phyloP scores from a whole-genome alignment of 2,888 invertebrate genomes.

The Rhamnusium bicolor region DNA sequence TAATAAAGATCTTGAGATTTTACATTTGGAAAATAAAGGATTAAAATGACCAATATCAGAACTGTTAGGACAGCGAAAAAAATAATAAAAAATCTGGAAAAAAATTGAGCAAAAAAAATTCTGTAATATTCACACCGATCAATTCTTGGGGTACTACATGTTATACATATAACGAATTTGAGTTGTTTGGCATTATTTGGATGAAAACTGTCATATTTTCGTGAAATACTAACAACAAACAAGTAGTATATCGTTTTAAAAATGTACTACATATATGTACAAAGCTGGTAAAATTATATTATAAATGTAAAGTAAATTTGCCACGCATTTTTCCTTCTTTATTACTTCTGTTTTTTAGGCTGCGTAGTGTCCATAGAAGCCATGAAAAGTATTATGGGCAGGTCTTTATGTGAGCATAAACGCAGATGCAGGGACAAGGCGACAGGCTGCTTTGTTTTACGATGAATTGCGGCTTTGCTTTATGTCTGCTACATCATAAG shows the following conservation, averaged over 20 bases:
- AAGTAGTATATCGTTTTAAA: not conserved
- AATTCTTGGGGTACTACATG: too few species aligned
- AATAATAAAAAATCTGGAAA: too few species aligned
- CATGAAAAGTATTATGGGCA: constrained; percentile 27
- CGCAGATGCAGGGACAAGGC: constrained; percentile 38
- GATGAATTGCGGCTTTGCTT: constrained; percentile 47
- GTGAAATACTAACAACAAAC: too few species aligned
- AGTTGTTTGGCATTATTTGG: too few species aligned
- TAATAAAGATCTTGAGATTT: too few species aligned
- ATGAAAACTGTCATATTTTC: too few species aligned
- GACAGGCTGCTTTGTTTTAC: constrained; percentile 46
- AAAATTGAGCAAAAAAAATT: too few species aligned
- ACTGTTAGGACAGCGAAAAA: too few species aligned
- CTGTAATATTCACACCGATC: too few species aligned
- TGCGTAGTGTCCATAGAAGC: not conserved
- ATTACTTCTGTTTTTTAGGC: constrained; percentile 5
- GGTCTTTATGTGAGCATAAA: constrained; percentile 41
- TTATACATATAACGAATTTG: too few species aligned
- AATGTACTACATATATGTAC: not conserved
- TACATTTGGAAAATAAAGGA: too few species aligned
- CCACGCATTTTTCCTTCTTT: constrained; percentile 8
- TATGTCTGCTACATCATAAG: constrained; percentile 45
- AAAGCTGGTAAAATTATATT: not conserved
- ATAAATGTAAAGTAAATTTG: constrained; percentile 4
- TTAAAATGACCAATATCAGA: too few species aligned